Conservation (phyloP, 2,797 vertebrate species). For the Siniperca undulata region DNA sequence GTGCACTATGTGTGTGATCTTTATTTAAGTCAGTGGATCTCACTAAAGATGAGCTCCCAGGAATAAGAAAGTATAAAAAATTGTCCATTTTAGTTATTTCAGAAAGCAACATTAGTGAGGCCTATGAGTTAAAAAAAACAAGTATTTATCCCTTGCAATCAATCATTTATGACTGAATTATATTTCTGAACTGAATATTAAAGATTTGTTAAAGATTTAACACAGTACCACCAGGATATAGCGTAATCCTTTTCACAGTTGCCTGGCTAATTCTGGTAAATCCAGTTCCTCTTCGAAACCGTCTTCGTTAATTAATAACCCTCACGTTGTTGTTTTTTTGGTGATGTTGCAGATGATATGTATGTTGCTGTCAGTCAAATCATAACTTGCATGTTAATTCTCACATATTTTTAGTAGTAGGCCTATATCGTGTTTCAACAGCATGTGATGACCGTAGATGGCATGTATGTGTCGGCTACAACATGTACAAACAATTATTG, state of each 20-base stretch:
- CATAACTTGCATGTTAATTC: neutral
- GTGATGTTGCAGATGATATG: neutral
- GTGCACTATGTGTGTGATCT: neutral
- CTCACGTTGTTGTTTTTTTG: neutral
- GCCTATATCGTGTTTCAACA: neutral
- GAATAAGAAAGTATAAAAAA: constrained; percentile 18
- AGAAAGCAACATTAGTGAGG: neutral
- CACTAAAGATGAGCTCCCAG: neutral
- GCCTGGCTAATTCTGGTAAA: neutral
- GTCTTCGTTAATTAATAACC: constrained; percentile 5
- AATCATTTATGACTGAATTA: neutral
- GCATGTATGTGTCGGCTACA: constrained; percentile 17
- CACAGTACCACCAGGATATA: too few relatives aligned
- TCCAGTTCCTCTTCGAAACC: neutral
- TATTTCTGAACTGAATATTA: too few relatives aligned
- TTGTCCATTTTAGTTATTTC: neutral
- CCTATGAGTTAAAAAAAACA: neutral
- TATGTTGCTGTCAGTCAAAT: neutral
- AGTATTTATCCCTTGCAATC: neutral
- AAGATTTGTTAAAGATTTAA: too few relatives aligned
- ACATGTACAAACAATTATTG: constrained; percentile 21
- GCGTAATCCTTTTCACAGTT: neutral
- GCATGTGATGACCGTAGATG: neutral
- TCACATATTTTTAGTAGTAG: neutral
- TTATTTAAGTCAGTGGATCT: neutral